A percentile compares a stretch with the other conserved stretches of the same genome.
Evolutionary conservation across 2,113 vertebrate species (phyloP).

Genomic region (Dolichallabes microphthalmus): DNA sequence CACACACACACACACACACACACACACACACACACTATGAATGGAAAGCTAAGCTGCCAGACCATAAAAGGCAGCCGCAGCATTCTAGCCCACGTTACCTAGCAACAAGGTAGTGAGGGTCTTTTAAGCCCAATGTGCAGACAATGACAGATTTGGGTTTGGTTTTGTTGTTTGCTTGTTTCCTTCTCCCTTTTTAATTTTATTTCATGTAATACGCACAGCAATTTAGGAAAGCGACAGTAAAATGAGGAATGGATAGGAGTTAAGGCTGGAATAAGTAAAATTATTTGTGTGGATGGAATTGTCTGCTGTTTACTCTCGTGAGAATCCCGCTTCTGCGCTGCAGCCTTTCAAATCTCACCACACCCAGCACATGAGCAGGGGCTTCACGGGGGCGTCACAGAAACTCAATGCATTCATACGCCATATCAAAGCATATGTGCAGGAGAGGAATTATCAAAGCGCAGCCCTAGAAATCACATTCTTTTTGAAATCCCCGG

Average conservation of each 20-base stretch:
- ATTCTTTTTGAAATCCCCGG: background rate
- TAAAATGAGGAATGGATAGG: background rate
- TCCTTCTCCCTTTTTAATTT: slow-evolving; percentile 61
- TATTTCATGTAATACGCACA: slow-evolving; percentile 57
- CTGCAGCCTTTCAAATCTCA: slow-evolving; percentile 29
- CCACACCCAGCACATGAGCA: slow-evolving; percentile 18
- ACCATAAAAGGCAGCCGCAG: slow-evolving; percentile 71
- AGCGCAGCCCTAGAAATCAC: background rate
- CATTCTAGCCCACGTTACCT: slow-evolving; percentile 75
- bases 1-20: slow-evolving; percentile 15
- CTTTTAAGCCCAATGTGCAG: slow-evolving; percentile 67
- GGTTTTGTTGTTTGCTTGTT: slow-evolving; percentile 37
- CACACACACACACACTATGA: slow-evolving; percentile 66
- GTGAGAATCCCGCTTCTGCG: slow-evolving; percentile 18
- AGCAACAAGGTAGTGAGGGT: slow-evolving; percentile 73
- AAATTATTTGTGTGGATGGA: slow-evolving; percentile 13
- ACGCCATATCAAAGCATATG: background rate
- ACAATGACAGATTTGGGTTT: slow-evolving; percentile 66
- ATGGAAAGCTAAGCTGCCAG: slow-evolving; percentile 60
- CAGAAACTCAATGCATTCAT: background rate
- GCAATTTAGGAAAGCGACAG: slow-evolving; percentile 3
- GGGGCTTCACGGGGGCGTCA: slow-evolving; percentile 15
- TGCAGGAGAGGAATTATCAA: background rate
- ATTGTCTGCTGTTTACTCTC: slow-evolving; percentile 33
- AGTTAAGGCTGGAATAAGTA: slow-evolving; percentile 24